A percentile compares a stretch with the other conserved stretches of the same genome.
These are phyloP conservation scores for Actias luna DNA, from an alignment of 2,888 invertebrate species.

Conservation along the genomic window DNA sequence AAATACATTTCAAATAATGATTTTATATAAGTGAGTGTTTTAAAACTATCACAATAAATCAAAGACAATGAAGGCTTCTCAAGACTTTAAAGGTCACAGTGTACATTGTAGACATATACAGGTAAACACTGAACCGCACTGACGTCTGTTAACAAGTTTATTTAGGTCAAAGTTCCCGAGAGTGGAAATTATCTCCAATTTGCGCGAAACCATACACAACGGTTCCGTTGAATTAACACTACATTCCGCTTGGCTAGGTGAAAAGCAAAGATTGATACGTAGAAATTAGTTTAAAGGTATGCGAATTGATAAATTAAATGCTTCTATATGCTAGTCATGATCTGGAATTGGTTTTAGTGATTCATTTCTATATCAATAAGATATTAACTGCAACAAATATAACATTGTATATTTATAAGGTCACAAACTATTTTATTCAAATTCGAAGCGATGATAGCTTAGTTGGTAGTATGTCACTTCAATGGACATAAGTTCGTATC, in stretches of 20 bases:
- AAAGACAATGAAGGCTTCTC: background rate
- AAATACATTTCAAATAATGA: too few relatives aligned
- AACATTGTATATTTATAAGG: too few relatives aligned
- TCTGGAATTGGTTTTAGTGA: background rate
- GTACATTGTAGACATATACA: background rate
- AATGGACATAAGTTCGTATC: too few relatives aligned
- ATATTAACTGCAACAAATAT: too few relatives aligned
- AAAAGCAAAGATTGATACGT: constrained; percentile 33
- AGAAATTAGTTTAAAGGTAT: constrained; percentile 27
- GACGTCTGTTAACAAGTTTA: constrained; percentile 10
- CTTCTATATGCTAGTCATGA: background rate
- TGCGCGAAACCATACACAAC: constrained; percentile 11
- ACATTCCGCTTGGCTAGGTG: constrained; percentile 30
- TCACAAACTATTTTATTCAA: too few relatives aligned
- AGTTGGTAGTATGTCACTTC: too few relatives aligned
- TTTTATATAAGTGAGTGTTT: too few relatives aligned
- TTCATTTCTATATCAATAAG: background rate
- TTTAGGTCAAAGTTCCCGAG: constrained; percentile 9
- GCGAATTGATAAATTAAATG: constrained; percentile 11
- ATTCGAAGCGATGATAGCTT: too few relatives aligned
- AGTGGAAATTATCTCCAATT: constrained; percentile 13
- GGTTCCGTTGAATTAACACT: constrained; percentile 15
- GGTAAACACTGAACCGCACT: background rate
- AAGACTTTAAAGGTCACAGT: background rate
- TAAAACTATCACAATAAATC: background rate